A percentile compares a stretch with the other conserved stretches of the same genome.
Evolutionary conservation across 2,113 vertebrate species (phyloP).

Genomic region (Sebastes schlegelii): DNA sequence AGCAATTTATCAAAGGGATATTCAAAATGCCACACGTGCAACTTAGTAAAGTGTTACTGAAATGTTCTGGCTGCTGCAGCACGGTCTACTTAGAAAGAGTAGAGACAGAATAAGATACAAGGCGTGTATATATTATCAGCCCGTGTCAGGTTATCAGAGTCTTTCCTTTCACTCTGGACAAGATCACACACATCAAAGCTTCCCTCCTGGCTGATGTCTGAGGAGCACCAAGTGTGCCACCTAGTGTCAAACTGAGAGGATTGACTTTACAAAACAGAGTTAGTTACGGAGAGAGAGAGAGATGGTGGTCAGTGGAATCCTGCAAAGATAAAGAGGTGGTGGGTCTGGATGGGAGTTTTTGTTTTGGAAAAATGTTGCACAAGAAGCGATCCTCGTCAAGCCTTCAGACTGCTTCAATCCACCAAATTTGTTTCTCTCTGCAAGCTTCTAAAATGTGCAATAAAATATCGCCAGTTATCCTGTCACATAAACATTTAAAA

Average conservation of each 20-base stretch:
- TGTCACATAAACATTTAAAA: slow-evolving; percentile 42
- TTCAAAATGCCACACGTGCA: not conserved
- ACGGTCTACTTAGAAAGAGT: slow-evolving; percentile 4
- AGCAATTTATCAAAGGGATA: not conserved
- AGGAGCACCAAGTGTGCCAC: slow-evolving; percentile 61
- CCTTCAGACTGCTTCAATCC: not conserved
- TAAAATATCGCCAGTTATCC: slow-evolving; percentile 26
- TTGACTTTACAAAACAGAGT: not conserved
- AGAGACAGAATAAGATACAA: slow-evolving; percentile 24
- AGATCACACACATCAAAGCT: slow-evolving; percentile 53
- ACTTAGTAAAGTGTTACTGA: slow-evolving; percentile 11
- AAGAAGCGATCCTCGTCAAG: too few species aligned
- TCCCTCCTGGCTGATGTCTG: not conserved
- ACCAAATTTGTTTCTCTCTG: not conserved
- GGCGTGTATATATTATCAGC: slow-evolving; percentile 37
- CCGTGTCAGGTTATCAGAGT: slow-evolving; percentile 52
- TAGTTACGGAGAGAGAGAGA: not conserved
- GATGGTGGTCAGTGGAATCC: not conserved
- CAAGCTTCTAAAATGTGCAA: slow-evolving; percentile 5
- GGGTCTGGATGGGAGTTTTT: not conserved
- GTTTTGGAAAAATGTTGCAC: not conserved
- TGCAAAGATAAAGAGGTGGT: not conserved
- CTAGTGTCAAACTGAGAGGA: slow-evolving; percentile 46
- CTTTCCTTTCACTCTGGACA: slow-evolving; percentile 43
- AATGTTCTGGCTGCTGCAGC: slow-evolving; percentile 8